Base-by-base conservation (phyloP, 1,140 invertebrate genomes). In the Pygmarrhopalites habei region DNA sequence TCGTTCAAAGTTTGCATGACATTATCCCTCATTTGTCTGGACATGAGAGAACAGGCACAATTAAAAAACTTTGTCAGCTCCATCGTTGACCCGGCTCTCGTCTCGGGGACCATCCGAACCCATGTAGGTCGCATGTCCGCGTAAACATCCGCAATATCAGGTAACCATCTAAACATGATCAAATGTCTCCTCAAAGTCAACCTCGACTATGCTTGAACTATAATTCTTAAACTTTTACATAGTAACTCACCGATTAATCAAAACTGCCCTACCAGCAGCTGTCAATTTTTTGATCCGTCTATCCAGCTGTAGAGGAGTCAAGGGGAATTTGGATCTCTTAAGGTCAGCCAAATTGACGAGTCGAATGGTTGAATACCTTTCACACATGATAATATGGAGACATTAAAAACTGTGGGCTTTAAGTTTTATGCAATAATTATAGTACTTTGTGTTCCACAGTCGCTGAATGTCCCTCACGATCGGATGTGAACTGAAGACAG, bases 1-100 rank as follows among this genome's bases (percentile, higher is more conserved):
- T 92, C 85, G n/a, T 77, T 66, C 26, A 95, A 76, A 56, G 90
- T 92, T 64, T 84, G 82, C 64, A 87, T 82, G 5, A 93, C 82
- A 46, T 92, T 79, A 23, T 81, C 78, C 44, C 91, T 77, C 23
- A 95, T 74, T 73, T 94, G 88, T 26, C 79, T 78, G 0, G 89
- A 90, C 80, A 95, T 85, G n/a, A 92, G 73, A 1, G 83, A 77
- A 67, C 87, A 85, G n/a, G 90, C 82, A 67, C 82, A 82, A 7
- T 79, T 77, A 72, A 91, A 91, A 63, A 88, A 86, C 47, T 81
- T 79, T 64, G 82, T 75, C 0, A 88, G 79, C 35, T 82, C 73
- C 2, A 77, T 71, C 1, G 81, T 79, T 17, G 81, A 83, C 29
- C 81, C 80, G 1, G 71, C 68, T n/a, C 77, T 73, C 49, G 79